Evolutionary conservation across 2,888 invertebrate species (phyloP), one percentile per base, ranked within the genome.

Genomic region (Elegia similella): DNA sequence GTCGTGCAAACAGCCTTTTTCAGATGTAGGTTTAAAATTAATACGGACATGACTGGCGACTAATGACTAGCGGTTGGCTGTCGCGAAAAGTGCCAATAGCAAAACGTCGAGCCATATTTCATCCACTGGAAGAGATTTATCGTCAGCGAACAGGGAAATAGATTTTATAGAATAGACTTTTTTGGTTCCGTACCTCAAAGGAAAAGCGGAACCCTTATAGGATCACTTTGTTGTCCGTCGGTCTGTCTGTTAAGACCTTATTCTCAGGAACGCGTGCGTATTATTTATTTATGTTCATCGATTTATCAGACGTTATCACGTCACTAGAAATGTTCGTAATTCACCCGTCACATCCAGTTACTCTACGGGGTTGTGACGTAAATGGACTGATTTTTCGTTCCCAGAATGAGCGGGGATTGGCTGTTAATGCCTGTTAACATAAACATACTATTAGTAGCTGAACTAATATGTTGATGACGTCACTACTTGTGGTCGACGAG

Each of bases 111-210:
- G 34, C 16, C 50, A 52, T 52, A 38, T 34, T 34, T 52, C 50
- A 52, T 34, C 10, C 38, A 10, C 34, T 50, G 8, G 32, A 50
- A 32, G 8, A 7, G 50, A 52, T 52, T 52, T 52, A 52, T 52
- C 30, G 48, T 48, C 48, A 8, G 1, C 34, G 46, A 46, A 46
- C 46, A 46, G 23, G 12, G 23, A 46, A 29, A n/a, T 46, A 23
- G n/a, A 46, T 23, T 1, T 23, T 46, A n/a, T n/a, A 6, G 46
- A 29, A 17, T 10, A 17, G 46, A 29, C 29, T 12, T 23, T 23
- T 23, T 3, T 23, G n/a, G n/a, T n/a, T n/a, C n/a, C n/a, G n/a
- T n/a, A n/a, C n/a, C n/a, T n/a, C n/a, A n/a, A n/a, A n/a, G n/a
- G n/a, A n/a, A n/a, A n/a, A n/a, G n/a, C n/a, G n/a, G n/a, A n/a